A percentile compares a stretch with the other conserved stretches of the same genome.
phyloP scores from a whole-genome alignment of 92 coral and sea anemone species.

The Meandrina meandrites region DNA sequence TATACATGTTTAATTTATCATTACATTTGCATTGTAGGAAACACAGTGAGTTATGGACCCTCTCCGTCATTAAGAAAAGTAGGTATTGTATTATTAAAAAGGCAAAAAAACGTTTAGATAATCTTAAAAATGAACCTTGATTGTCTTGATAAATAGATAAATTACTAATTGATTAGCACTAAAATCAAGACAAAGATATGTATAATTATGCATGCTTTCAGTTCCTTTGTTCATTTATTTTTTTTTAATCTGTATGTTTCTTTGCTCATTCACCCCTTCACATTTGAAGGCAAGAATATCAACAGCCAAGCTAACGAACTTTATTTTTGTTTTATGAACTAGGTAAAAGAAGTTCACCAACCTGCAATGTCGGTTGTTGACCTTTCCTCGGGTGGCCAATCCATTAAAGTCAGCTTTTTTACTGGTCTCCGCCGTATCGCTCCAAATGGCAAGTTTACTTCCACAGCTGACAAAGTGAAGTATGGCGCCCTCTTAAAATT shows the following conservation, averaged over 20 bases:
- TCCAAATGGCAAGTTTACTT: slow-evolving; percentile 12
- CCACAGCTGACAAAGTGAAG: slow-evolving; percentile 8
- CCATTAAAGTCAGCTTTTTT: slow-evolving; percentile 7
- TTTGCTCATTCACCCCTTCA: no score
- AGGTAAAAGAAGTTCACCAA: not conserved
- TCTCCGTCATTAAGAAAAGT: not conserved
- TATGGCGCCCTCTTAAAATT: slow-evolving; percentile 18
- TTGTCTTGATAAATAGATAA: no score
- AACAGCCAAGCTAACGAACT: no score
- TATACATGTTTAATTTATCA: no score
- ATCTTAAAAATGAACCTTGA: no score
- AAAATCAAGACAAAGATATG: no score
- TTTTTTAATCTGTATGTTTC: no score
- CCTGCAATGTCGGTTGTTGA: slow-evolving; percentile 7
- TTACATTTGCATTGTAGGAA: not conserved
- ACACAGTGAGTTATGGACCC: slow-evolving; percentile 11
- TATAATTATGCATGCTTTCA: no score
- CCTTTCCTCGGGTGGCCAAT: not conserved
- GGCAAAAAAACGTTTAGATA: no score
- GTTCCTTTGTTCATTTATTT: no score
- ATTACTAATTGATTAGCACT: no score
- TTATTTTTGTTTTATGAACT: not conserved
- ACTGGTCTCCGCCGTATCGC: slow-evolving; percentile 13
- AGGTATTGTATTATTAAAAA: not conserved
- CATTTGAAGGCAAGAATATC: no score